Base-by-base conservation (phyloP, 2,797 vertebrate genomes). In the Aratinga solstitialis region DNA sequence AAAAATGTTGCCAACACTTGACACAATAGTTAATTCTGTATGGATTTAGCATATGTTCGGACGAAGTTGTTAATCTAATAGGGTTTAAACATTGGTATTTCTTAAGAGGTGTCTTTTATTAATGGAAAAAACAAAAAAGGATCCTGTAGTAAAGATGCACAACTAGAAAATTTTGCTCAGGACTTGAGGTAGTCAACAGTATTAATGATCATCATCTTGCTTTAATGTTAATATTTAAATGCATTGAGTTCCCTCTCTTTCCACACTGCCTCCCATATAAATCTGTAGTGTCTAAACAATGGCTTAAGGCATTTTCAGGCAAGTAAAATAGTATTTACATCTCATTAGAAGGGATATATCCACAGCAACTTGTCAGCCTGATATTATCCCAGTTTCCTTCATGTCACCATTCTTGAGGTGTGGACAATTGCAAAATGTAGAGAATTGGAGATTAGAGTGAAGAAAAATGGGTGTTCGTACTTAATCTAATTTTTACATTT, bases 211-310 rank as follows among this genome's bases (percentile, higher is more conserved):
- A 32, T 87, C 17, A 21, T 63, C 56, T 77, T 87, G 23, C 14
- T 82, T 84, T 86, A 88, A 68, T 81, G 43, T 72, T 91, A 62
- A 32, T 86, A 73, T 75, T 86, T 88, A 86, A 91, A 88, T 93
- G n/a, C 22, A 3, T 18, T 32, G 23, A 56, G 56, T 69, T 63
- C 24, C 30, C 19, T 50, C 26, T 11, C 20, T 79, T 76, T 83
- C 62, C 50, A 0, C 2, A 3, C 71, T 58, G 38, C 48, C 19
- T 95, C 26, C 36, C 11, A 3, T 72, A 27, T 83, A 77, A 91
- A 85, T 75, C 11, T 69, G 11, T 59, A 56, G 40, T 65, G 66
- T 27, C 47, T 89, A 48, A 94, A 68, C 79, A 88, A 26, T 40
- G 42, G 32, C 59, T 86, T 69, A 51, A 86, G 76, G 54, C 27